Conservation (phyloP, 2,888 invertebrate species). For the Yponomeuta sedellus region DNA sequence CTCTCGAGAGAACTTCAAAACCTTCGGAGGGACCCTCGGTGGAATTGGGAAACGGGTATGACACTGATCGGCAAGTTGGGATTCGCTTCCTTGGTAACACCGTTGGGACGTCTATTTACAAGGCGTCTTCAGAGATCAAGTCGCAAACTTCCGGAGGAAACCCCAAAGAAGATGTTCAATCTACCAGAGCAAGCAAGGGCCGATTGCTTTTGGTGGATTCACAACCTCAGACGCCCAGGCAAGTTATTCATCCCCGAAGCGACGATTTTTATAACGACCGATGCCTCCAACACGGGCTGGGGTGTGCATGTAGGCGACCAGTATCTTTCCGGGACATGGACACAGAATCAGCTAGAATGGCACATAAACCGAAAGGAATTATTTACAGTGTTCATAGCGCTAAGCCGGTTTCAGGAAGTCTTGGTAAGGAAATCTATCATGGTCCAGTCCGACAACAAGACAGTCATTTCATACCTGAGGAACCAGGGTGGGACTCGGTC, state of each 20-base stretch:
- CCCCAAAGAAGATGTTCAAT: too few relatives aligned
- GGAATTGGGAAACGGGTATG: slow-evolving; percentile 21
- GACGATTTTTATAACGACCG: slow-evolving; percentile 23
- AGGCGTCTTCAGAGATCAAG: slow-evolving; percentile 22
- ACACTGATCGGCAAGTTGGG: slow-evolving; percentile 22
- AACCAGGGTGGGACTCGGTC: slow-evolving; percentile 26
- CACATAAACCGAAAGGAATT: slow-evolving; percentile 30
- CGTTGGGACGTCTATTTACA: slow-evolving; percentile 20
- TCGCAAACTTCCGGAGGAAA: too few relatives aligned
- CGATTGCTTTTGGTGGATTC: slow-evolving; percentile 23
- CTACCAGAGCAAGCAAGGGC: too few relatives aligned
- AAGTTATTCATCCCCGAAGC: slow-evolving; percentile 18
- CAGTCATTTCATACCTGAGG: slow-evolving; percentile 25
- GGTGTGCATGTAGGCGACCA: slow-evolving; percentile 22
- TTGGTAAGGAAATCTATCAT: slow-evolving; percentile 14
- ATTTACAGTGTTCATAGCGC: slow-evolving; percentile 19
- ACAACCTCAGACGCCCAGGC: slow-evolving; percentile 14
- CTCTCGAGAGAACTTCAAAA: not conserved
- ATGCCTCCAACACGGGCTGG: slow-evolving; percentile 28
- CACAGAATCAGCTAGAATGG: slow-evolving; percentile 20
- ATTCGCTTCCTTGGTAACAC: slow-evolving; percentile 22
- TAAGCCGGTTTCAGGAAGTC: not conserved
- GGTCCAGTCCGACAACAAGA: slow-evolving; percentile 28
- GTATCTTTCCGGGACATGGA: slow-evolving; percentile 20
- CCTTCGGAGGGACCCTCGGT: not conserved